phyloP scores from a whole-genome alignment of 2,113 vertebrate genomes.

The Mesoclemmys tuberculata region DNA sequence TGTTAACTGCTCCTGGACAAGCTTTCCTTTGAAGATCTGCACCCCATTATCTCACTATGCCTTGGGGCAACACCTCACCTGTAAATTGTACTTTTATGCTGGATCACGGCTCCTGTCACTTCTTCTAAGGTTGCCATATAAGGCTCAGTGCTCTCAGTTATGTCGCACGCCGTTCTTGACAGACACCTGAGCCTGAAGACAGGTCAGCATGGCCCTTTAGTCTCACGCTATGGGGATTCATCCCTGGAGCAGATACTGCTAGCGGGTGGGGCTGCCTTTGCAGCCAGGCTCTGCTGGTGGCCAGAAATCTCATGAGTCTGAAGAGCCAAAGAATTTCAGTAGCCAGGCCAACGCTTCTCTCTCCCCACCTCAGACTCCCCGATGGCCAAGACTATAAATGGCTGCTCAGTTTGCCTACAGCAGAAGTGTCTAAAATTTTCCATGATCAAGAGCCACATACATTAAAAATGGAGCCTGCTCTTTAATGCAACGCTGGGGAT shows the following conservation, averaged over 20 bases:
- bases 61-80: neutral
- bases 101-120: neutral
- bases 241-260: neutral
- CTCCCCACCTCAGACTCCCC: neutral
- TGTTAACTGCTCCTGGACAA: neutral
- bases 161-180: neutral
- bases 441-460: rapidly evolving
- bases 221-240: neutral
- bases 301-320: neutral
- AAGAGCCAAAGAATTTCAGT: constrained; percentile 44
- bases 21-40: neutral
- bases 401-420: neutral
- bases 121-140: neutral
- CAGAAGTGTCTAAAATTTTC: constrained; percentile 52
- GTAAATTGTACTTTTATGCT: neutral
- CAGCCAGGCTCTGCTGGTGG: neutral
- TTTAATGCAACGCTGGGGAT: neutral
- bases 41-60: neutral
- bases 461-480: neutral
- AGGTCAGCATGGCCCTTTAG: rapidly evolving
- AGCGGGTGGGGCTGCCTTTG: neutral
- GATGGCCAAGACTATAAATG: constrained; percentile 37
- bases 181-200: rapidly evolving
- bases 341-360: constrained; percentile 20
- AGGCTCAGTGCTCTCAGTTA: too few species aligned